Base-by-base conservation (phyloP, 30 jellyfish, hydroid and myxozoan genomes). In the Aurelia aurita region DNA sequence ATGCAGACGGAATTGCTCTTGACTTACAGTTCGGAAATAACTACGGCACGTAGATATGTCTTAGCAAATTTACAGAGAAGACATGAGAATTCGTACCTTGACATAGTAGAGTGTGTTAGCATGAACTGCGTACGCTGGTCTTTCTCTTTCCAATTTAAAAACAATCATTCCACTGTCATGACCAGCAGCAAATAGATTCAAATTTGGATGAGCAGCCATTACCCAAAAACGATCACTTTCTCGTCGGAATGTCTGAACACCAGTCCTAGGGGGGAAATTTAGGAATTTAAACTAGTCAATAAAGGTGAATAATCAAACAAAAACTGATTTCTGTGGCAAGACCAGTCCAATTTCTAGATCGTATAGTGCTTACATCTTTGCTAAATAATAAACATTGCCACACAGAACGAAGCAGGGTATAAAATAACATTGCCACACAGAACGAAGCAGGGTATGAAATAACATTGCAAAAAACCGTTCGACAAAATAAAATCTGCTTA, bases 81-180 rank as follows among this genome's bases (percentile, higher is more conserved):
- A 1, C 28, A 69, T n/a, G 28, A 69, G 1, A 34, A 69, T 15
- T 15, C 97, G 97, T 12, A 87, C 98, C 97, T 92, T 92, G 87
- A 93, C 94, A 62, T 93, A 87, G 58, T 93, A 93, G 44, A 93
- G 88, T n/a, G 98, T 93, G 45, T 93, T 93, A 0, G 80, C 85
- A 57, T 93, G 96, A 16, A 93, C 97, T 34, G 97, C 91, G 72
- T 87, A 89, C n/a, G 99, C 97, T 4, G 99, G 99, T 67, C 98
- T 59, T 77, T 95, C 97, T 26, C 97, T 74, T 73, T 95, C 97
- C 87, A 95, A 78, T 54, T 95, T 95, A 62, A 82, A 95, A 27
- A 95, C 97, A 59, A 89, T 75, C 97, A 95, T 88, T 25, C 99
- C 99, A 89, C 97, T 84, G 78, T 95, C 99, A 58, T 95, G 99